Percentiles rank a stretch among this genome's conserved stretches.
These are phyloP conservation scores for Neotoma lepida DNA, from an alignment of 2,113 vertebrate genomes.

Conservation along the genomic window DNA sequence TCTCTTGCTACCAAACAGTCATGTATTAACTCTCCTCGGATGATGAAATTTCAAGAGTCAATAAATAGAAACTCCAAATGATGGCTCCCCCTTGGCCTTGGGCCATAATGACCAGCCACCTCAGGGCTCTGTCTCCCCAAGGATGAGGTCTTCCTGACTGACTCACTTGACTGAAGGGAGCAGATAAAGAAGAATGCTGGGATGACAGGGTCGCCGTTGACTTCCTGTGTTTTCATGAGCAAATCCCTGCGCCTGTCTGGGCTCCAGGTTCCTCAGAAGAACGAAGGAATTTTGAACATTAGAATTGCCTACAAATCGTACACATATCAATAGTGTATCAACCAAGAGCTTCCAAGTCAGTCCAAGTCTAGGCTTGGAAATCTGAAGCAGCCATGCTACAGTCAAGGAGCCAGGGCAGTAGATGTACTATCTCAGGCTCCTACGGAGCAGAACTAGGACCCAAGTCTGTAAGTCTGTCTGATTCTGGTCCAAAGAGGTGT, in stretches of 20 bases:
- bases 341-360: neutral
- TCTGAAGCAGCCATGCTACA: neutral
- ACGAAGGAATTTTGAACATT: neutral
- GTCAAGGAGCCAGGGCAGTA: neutral
- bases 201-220: neutral
- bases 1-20: constrained; percentile 77
- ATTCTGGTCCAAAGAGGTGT: neutral
- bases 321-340: no score
- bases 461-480: neutral
- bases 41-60: constrained; percentile 80
- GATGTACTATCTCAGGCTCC: neutral
- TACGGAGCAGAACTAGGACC: neutral
- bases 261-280: constrained; percentile 24
- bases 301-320: neutral
- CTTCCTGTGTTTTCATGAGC: neutral
- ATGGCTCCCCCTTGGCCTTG: neutral
- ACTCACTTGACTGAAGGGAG: neutral
- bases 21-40: constrained; percentile 78
- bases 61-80: constrained; percentile 77
- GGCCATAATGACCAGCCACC: neutral
- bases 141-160: neutral
- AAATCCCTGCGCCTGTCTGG: neutral
- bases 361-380: neutral
- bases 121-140: neutral
- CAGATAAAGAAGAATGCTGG: neutral